A percentile compares a stretch with the other conserved stretches of the same genome.
phyloP scores from a whole-genome alignment of 1,140 invertebrate species.

The Aphaenogaster floridana region DNA sequence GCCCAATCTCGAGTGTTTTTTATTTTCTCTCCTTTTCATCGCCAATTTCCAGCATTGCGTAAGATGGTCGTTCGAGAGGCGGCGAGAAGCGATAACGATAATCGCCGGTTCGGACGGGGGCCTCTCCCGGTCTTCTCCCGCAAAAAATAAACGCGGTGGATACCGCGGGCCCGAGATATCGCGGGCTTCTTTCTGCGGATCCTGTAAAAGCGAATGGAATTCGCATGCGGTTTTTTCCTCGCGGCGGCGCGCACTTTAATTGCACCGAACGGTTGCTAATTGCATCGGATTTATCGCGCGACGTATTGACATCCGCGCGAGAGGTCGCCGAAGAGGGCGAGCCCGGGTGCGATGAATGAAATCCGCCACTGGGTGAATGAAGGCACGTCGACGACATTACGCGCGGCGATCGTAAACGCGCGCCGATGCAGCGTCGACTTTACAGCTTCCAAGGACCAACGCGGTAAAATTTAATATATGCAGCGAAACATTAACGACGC shows the following conservation, averaged over 20 bases:
- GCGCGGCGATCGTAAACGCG: slow-evolving; percentile 26
- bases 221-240: neutral
- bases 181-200: neutral
- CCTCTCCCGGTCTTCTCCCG: neutral
- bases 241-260: slow-evolving; percentile 40
- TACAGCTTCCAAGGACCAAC: neutral
- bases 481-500: neutral
- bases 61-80: slow-evolving; percentile 72
- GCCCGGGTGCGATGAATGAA: slow-evolving; percentile 50
- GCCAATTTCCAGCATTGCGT: slow-evolving; percentile 74
- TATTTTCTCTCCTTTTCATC: slow-evolving; percentile 26
- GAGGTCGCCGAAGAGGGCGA: slow-evolving; percentile 17
- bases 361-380: slow-evolving; percentile 46
- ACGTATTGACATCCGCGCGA: slow-evolving; percentile 33
- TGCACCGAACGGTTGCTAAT: slow-evolving; percentile 33
- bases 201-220: slow-evolving; percentile 45
- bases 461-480: slow-evolving; percentile 15
- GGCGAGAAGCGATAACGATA: slow-evolving; percentile 73
- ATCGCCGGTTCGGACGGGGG: slow-evolving; percentile 50
- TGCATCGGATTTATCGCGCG: slow-evolving; percentile 36
- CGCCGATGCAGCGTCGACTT: slow-evolving; percentile 4
- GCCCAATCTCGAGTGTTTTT: neutral
- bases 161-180: slow-evolving; percentile 57
- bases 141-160: slow-evolving; percentile 44
- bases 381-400: slow-evolving; percentile 35